Percentiles rank a stretch among this genome's conserved stretches.
These are phyloP conservation scores for Dendrocincla fuliginosa DNA, from an alignment of 2,797 vertebrate genomes.

Conservation along the genomic window DNA sequence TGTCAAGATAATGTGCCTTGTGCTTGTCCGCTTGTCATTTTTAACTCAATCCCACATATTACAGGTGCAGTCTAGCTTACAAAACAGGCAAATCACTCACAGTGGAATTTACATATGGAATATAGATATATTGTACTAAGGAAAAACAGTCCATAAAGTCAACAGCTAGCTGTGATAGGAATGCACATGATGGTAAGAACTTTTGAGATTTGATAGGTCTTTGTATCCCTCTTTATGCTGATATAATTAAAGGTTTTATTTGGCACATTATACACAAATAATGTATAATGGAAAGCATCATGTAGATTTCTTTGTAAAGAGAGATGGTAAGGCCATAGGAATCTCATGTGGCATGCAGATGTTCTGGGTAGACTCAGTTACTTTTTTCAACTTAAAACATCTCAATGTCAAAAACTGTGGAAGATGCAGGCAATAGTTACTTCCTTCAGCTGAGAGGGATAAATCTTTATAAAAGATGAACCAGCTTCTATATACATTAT, in stretches of 20 bases:
- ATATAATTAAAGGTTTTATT: constrained; percentile 16
- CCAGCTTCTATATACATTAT: background rate
- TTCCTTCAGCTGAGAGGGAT: background rate
- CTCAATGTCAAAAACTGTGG: background rate
- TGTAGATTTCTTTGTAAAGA: background rate
- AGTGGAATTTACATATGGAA: constrained; percentile 79
- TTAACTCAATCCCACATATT: constrained; percentile 88
- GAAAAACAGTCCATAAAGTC: constrained; percentile 46
- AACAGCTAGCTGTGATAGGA: constrained; percentile 53
- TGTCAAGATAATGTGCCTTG: constrained; percentile 94
- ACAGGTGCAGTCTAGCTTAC: constrained; percentile 84
- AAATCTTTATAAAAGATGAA: background rate
- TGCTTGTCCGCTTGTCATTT: constrained; percentile 94
- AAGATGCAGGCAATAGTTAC: background rate
- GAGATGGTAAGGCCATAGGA: background rate
- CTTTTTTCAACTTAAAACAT: background rate
- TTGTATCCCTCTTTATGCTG: background rate
- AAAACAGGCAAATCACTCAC: constrained; percentile 80
- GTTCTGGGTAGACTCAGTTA: background rate
- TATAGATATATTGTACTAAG: constrained; percentile 64
- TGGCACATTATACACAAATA: constrained; percentile 5
- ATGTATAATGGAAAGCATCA: background rate
- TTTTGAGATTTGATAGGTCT: constrained; percentile 26
- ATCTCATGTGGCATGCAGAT: background rate
- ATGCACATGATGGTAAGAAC: background rate